Evolutionary conservation across 1,140 invertebrate species (phyloP).

Genomic region (Macrobrachium rosenbergii): DNA sequence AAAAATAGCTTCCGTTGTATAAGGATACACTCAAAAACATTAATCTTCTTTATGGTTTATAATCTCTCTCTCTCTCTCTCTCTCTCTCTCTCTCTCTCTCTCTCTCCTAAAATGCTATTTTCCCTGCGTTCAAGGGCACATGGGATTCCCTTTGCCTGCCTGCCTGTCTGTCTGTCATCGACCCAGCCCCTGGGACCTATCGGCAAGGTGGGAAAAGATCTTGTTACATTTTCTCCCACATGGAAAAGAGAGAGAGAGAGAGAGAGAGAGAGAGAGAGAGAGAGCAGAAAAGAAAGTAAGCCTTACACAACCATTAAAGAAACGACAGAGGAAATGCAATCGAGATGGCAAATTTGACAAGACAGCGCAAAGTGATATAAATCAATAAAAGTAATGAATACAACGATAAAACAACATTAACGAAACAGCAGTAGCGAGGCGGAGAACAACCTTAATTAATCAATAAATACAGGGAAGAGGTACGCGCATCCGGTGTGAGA

Average conservation of each 20-base stretch:
- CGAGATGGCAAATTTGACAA: neutral
- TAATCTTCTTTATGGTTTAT: neutral
- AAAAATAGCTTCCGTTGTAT: too few relatives aligned
- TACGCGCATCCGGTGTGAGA: too few relatives aligned
- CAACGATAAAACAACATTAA: neutral
- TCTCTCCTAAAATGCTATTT: conserved; percentile 9
- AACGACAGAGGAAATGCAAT: neutral
- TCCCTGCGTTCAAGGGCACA: neutral
- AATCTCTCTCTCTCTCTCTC: neutral
- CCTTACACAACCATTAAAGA: neutral
- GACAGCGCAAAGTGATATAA: neutral
- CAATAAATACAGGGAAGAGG: too few relatives aligned
- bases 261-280: conserved; percentile 26
- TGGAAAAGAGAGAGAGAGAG: conserved; percentile 4
- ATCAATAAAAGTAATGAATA: neutral
- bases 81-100: conserved; percentile 16
- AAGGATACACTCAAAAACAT: too few relatives aligned
- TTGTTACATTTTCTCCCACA: neutral
- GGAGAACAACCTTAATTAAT: too few relatives aligned
- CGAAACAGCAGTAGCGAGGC: neutral
- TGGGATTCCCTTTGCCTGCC: neutral
- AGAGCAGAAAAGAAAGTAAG: neutral
- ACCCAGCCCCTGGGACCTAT: too few relatives aligned
- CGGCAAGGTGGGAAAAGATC: neutral
- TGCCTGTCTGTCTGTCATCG: neutral